phyloP scores from a whole-genome alignment of 2,113 vertebrate species.

The Pitta sordida region DNA sequence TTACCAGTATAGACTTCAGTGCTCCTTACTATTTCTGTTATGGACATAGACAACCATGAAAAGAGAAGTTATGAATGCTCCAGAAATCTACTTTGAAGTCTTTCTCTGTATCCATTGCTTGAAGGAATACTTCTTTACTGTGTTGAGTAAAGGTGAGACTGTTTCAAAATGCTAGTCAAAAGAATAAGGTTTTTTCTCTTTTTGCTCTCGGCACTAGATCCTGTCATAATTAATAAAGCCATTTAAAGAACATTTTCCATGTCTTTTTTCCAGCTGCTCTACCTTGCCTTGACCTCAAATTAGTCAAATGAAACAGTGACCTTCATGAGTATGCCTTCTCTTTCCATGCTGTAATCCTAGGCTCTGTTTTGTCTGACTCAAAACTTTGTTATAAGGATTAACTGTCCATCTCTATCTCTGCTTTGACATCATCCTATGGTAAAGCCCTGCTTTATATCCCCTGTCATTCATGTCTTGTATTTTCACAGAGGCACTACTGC shows the following conservation, averaged over 20 bases:
- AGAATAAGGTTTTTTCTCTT: background rate
- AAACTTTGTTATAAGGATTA: background rate
- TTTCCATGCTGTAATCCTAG: background rate
- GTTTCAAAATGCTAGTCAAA: slow-evolving; percentile 19
- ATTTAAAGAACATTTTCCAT: slow-evolving; percentile 9
- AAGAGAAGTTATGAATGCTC: background rate
- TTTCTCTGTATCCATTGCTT: background rate
- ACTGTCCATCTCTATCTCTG: background rate
- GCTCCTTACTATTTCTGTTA: background rate
- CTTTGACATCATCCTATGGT: background rate
- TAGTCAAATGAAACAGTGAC: slow-evolving; percentile 13
- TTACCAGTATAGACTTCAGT: background rate
- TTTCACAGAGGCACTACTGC: background rate
- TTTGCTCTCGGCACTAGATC: background rate
- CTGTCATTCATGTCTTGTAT: background rate
- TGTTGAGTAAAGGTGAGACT: background rate
- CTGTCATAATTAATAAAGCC: background rate
- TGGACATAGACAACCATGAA: slow-evolving; percentile 23
- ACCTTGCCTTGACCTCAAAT: slow-evolving; percentile 37
- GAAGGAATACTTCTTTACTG: background rate
- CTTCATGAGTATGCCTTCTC: background rate
- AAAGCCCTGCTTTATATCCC: background rate
- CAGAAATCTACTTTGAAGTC: slow-evolving; percentile 23
- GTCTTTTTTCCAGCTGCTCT: slow-evolving; percentile 8
- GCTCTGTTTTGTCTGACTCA: background rate